A percentile compares a stretch with the other conserved stretches of the same genome.
Evolutionary conservation across 2,113 vertebrate species (phyloP).

Genomic region (Stigmatopora nigra): DNA sequence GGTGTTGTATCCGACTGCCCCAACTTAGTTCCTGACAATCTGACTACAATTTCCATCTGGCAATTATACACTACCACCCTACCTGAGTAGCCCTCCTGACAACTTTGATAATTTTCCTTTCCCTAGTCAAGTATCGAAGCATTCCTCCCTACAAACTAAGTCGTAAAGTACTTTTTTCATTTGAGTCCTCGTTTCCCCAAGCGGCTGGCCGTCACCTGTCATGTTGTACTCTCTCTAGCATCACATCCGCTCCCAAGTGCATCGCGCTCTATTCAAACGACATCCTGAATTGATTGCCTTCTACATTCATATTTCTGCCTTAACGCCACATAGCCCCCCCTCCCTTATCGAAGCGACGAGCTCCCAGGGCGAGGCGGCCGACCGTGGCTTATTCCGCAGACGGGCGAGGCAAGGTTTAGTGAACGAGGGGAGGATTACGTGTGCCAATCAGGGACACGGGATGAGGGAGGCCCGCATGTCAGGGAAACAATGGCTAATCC

Average conservation of each 20-base stretch:
- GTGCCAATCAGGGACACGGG: conserved; percentile 66
- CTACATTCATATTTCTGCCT: conserved; percentile 57
- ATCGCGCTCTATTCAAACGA: conserved; percentile 57
- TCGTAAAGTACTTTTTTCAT: not conserved
- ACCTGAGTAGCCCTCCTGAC: not conserved
- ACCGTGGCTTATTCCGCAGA: conserved; percentile 61
- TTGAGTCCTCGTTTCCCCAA: not conserved
- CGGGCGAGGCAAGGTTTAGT: conserved; percentile 62
- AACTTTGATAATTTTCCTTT: not conserved
- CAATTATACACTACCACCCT: not conserved
- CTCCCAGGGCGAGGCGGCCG: conserved; percentile 55
- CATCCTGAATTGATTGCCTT: conserved; percentile 59
- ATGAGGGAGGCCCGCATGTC: conserved; percentile 64
- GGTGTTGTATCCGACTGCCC: not conserved
- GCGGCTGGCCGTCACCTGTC: conserved; percentile 1
- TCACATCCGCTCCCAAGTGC: conserved; percentile 55
- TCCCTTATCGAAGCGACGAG: conserved; percentile 55
- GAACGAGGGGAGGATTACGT: conserved; percentile 69
- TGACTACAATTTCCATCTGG: not conserved
- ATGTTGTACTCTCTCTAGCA: conserved; percentile 36
- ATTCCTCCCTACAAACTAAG: not conserved
- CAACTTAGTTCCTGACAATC: not conserved
- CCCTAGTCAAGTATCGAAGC: not conserved
- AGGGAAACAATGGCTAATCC: conserved; percentile 71
- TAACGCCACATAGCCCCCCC: conserved; percentile 47